phyloP scores from a whole-genome alignment of 2,113 vertebrate species.

The Emydura subglobosa region DNA sequence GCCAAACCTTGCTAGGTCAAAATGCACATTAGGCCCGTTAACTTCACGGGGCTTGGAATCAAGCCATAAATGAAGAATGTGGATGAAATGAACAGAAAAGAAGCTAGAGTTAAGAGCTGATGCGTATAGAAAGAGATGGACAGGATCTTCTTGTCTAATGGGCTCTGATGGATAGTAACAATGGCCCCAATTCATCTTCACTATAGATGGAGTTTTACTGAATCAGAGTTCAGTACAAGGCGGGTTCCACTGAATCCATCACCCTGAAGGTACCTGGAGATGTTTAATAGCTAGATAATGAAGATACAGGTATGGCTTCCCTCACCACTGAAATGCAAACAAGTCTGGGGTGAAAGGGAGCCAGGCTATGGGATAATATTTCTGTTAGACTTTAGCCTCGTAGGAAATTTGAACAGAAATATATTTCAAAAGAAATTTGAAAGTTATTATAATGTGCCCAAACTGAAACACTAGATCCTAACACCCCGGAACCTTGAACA shows the following conservation, averaged over 20 bases:
- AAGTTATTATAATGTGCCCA: background rate
- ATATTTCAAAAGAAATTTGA: constrained; percentile 32
- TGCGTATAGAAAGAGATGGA: background rate
- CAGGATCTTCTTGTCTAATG: background rate
- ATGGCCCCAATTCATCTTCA: background rate
- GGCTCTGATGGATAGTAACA: background rate
- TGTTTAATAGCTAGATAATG: background rate
- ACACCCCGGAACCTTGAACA: background rate
- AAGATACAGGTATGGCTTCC: background rate
- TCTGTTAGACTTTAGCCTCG: constrained; percentile 45
- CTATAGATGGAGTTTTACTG: background rate
- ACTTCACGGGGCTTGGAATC: background rate
- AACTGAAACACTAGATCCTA: background rate
- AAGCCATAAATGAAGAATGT: background rate
- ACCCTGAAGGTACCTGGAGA: background rate
- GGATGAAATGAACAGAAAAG: background rate
- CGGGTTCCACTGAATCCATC: rapidly evolving
- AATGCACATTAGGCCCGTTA: background rate
- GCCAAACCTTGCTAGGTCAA: background rate
- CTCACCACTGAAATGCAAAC: background rate
- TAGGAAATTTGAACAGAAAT: constrained; percentile 22
- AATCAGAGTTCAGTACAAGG: background rate
- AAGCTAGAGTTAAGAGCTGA: background rate
- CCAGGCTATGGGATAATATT: constrained; percentile 52
- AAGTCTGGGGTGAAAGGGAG: background rate